Evolutionary conservation across 2,888 invertebrate species (phyloP).

Genomic region (Dolichomitus sp.): DNA sequence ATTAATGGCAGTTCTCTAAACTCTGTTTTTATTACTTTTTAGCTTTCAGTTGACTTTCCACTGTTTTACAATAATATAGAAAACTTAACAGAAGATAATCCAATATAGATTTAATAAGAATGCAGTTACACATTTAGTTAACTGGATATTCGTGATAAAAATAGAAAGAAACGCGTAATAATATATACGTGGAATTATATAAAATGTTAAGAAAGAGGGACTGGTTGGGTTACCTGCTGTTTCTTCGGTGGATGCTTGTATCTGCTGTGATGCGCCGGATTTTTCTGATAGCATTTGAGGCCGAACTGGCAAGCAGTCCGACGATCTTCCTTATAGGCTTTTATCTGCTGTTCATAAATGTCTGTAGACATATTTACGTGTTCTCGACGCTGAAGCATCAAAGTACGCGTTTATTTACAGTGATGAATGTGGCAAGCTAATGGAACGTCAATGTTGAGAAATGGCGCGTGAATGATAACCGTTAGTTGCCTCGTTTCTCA

Average conservation of each 20-base stretch:
- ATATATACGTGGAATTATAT: background rate
- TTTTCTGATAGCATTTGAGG: constrained; percentile 93
- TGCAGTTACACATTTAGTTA: background rate
- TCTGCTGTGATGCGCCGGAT: constrained; percentile 90
- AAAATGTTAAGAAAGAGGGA: background rate
- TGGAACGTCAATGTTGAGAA: background rate
- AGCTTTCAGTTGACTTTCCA: no score
- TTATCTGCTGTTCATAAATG: constrained; percentile 55
- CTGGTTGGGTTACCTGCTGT: constrained; percentile 50
- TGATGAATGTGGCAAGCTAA: background rate
- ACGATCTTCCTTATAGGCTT: constrained; percentile 78
- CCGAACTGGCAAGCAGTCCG: constrained; percentile 93
- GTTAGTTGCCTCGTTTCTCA: background rate
- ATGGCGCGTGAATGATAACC: background rate
- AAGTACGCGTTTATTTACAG: background rate
- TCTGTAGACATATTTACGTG: constrained; percentile 48
- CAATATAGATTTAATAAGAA: background rate
- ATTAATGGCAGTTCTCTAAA: background rate
- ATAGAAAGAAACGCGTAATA: background rate
- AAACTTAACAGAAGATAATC: no score
- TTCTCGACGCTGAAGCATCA: constrained; percentile 8
- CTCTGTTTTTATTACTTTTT: no score
- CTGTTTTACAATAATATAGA: no score
- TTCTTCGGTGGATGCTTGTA: constrained; percentile 91
- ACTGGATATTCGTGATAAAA: background rate